Evolutionary conservation across 2,113 vertebrate species (phyloP).

Genomic region (Arvicanthis niloticus): DNA sequence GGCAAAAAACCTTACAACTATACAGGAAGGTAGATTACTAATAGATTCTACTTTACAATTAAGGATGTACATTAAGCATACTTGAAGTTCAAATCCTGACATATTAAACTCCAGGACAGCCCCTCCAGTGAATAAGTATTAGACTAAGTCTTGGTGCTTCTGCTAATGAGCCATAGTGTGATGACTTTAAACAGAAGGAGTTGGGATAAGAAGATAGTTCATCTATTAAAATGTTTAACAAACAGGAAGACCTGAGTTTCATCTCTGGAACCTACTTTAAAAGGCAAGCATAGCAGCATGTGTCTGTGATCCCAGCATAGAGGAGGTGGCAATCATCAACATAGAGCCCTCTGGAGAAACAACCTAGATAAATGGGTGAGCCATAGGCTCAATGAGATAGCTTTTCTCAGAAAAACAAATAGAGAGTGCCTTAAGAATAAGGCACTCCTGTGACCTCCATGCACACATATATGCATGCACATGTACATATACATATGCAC

Average conservation of each 20-base stretch:
- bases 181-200: not conserved
- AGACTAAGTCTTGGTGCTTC: not conserved
- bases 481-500: not conserved
- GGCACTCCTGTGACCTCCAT: not conserved
- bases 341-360: too few species aligned
- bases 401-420: not conserved
- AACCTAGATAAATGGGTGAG: too few species aligned
- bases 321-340: accelerated
- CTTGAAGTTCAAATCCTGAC: not conserved
- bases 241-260: not conserved
- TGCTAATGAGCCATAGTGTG: not conserved
- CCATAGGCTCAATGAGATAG: not conserved
- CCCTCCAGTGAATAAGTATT: accelerated
- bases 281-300: too few species aligned
- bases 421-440: not conserved
- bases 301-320: not conserved
- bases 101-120: not conserved
- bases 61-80: not conserved
- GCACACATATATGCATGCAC: too few species aligned
- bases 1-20: not conserved
- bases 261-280: not conserved
- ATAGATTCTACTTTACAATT: not conserved
- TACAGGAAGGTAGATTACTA: not conserved
- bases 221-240: not conserved
- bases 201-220: not conserved